Conservation (phyloP, 2,797 vertebrate species). For the Ctenochaetus hawaiiensis region DNA sequence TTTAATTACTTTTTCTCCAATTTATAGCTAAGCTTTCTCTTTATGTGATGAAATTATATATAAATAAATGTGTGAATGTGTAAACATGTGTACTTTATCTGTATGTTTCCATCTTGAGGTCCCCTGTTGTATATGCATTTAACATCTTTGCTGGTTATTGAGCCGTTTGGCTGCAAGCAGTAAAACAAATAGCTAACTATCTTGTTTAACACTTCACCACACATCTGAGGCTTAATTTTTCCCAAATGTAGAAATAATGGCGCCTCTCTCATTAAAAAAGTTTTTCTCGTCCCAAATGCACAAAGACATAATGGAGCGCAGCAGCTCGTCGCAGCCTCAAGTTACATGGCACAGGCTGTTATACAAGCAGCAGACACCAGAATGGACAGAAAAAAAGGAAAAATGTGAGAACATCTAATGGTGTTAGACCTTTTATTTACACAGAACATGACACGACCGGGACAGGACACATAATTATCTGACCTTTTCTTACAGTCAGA, state of each 20-base stretch:
- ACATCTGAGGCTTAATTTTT: conserved; percentile 9
- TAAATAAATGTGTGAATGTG: too few relatives aligned
- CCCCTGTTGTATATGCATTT: neutral
- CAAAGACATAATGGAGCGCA: conserved; percentile 11
- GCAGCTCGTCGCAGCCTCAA: neutral
- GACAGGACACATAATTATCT: conserved; percentile 34
- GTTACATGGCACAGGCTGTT: neutral
- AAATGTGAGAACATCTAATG: conserved; percentile 16
- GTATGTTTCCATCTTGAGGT: too few relatives aligned
- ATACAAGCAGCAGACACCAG: neutral
- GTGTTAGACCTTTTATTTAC: conserved; percentile 34
- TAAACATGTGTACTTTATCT: too few relatives aligned
- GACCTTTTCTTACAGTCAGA: conserved; percentile 47
- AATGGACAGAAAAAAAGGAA: conserved; percentile 12
- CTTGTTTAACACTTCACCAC: neutral
- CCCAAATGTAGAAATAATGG: conserved; percentile 15
- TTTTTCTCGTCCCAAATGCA: neutral
- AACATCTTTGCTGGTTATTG: neutral
- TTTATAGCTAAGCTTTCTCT: too few relatives aligned
- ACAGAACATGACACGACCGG: conserved; percentile 19
- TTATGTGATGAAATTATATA: too few relatives aligned
- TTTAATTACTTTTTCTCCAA: too few relatives aligned
- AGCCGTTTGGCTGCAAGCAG: neutral
- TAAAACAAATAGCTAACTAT: conserved; percentile 6
- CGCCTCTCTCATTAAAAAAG: conserved; percentile 4